Base-by-base conservation (phyloP, 2,113 vertebrate genomes). In the Tor tambroides region DNA sequence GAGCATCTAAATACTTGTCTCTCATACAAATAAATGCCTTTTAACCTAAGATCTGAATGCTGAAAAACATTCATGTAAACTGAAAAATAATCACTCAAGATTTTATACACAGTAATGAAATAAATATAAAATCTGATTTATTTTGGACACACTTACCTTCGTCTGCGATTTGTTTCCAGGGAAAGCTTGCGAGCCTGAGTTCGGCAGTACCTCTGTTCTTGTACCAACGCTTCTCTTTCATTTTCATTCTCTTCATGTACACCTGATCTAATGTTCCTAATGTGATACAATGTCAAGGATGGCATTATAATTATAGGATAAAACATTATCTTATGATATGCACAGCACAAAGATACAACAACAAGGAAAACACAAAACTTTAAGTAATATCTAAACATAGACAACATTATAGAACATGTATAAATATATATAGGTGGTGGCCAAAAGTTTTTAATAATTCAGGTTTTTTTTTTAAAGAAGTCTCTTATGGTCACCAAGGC, bases 91-190 rank as follows among this genome's bases (percentile, higher is more conserved):
- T 83, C n/a, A 35, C 1, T 23, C 6, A 56, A 84, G 21, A 5
- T 61, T 21, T 71, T 8, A 1, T 6, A 32, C 6, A 11, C 19
- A 69, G 5, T 65, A 69, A 38, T 28, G 61, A 46, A 30, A 23
- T 23, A 19, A 38, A 80, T 21, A 15, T 26, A 43, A 76, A 49
- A 21, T 75, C 96, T 2, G 5, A 74, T 74, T 54, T 4, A 28
- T 56, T 51, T 81, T 49, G 6, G 41, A 51, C 28, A 83, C 41
- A 84, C 67, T 94, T 91, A 97, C 98, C 94, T 97, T 88, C 95
- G 95, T 74, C 98, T 96, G 89, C 93, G 94, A 88, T 96, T 98
- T 90, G 97, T 99, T 91, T 98, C 97, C 86, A 91, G 56, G 4
- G 87, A 96, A 85, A 95, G 94, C 91, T 95, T 96, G 78, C 94